phyloP scores from a whole-genome alignment of 1,140 invertebrate species.

The Trinorchestia longiramus region DNA sequence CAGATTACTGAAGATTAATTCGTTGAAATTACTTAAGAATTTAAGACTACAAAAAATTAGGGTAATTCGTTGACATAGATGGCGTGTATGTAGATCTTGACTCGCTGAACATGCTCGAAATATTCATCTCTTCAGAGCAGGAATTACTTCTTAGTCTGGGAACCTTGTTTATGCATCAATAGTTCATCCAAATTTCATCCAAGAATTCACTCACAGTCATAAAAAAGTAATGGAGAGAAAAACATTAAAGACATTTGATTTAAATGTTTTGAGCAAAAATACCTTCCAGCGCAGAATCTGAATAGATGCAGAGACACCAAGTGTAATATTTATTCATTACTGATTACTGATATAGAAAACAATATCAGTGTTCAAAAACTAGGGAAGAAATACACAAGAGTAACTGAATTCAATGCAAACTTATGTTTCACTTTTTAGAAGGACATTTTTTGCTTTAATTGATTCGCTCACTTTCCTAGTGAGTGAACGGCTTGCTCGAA shows the following conservation, averaged over 20 bases:
- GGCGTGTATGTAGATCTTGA: too few species aligned
- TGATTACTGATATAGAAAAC: not conserved
- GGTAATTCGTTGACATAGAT: too few species aligned
- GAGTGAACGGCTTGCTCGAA: not conserved
- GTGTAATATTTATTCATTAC: not conserved
- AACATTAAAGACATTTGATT: not conserved
- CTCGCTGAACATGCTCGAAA: too few species aligned
- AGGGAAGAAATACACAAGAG: not conserved
- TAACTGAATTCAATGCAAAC: not conserved
- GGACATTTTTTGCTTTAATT: not conserved
- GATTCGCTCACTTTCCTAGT: not conserved
- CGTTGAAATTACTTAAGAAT: too few species aligned
- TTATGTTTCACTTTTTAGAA: too few species aligned
- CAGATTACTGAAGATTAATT: too few species aligned
- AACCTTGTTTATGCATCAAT: too few species aligned
- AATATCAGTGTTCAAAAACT: not conserved
- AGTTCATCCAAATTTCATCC: too few species aligned
- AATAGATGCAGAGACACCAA: not conserved
- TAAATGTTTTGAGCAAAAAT: not conserved
- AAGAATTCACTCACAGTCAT: not conserved
- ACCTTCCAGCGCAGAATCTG: not conserved
- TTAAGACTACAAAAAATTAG: too few species aligned
- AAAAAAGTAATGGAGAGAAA: not conserved
- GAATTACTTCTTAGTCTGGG: too few species aligned
- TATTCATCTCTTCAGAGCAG: too few species aligned